phyloP scores from a whole-genome alignment of 2,888 invertebrate species.

The Bugula neritina region DNA sequence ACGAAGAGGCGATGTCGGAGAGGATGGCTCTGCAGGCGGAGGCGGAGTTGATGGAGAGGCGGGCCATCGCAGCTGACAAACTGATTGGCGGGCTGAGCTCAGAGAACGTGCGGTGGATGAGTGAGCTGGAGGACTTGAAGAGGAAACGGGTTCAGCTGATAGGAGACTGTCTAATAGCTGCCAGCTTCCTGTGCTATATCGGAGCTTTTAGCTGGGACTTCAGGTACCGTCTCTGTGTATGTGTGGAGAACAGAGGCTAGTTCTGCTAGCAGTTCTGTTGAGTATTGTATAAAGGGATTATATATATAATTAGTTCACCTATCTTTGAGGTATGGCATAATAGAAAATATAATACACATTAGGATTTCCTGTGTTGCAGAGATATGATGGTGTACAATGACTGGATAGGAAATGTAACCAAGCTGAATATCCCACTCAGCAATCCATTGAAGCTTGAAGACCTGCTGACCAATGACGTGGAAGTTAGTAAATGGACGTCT shows the following conservation, averaged over 20 bases:
- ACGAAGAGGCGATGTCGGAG: conserved; percentile 29
- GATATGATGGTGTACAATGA: conserved; percentile 18
- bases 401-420: conserved; percentile 5
- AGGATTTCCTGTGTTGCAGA: too few relatives aligned
- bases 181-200: conserved; percentile 30
- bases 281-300: not conserved
- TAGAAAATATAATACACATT: not conserved
- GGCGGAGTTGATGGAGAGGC: conserved; percentile 29
- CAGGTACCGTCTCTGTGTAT: conserved; percentile 3
- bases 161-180: conserved; percentile 30
- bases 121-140: conserved; percentile 28
- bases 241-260: too few relatives aligned
- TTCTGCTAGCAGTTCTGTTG: not conserved
- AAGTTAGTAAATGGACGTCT: conserved; percentile 30
- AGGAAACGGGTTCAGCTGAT: conserved; percentile 28
- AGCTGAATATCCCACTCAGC: conserved; percentile 13
- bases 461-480: conserved; percentile 28
- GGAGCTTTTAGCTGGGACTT: conserved; percentile 31
- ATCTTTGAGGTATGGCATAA: not conserved
- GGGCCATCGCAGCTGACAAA: conserved; percentile 28
- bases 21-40: conserved; percentile 28
- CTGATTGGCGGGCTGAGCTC: conserved; percentile 30
- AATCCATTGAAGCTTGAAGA: conserved; percentile 11
- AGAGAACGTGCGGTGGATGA: conserved; percentile 30
- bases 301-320: not conserved